Evolutionary conservation across 2,113 vertebrate genomes (phyloP), one percentile per base, ranked within the genome.

Genomic region (Tautogolabrus adspersus): DNA sequence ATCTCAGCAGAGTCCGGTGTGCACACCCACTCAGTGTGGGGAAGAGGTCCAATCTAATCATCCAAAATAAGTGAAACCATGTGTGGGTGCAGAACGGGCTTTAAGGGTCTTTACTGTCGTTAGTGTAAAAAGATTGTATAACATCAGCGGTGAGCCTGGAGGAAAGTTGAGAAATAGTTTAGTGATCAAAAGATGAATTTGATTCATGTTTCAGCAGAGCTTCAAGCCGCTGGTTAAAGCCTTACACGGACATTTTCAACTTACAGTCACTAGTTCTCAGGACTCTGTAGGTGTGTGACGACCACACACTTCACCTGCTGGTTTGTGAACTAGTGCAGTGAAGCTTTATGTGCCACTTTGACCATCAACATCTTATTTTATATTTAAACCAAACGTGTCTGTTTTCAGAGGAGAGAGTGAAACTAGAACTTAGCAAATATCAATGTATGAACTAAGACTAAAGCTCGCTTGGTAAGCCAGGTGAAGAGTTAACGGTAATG

Each of bases 31-130:
- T 3, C 26, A 18, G 54, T 13, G 10, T 34, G 9, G 12, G 52
- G 51, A 59, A 2, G 23, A 54, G 38, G n/a, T 65, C 42, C 37
- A 6, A 46, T 64, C 12, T 38, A 66, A 57, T 62, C 52, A 57
- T 37, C 54, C 23, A 18, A 59, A 60, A 54, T 38, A 44, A 59
- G 54, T 63, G 69, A 54, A 66, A 82, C 37, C 57, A 67, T 5
- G 22, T 77, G 68, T 55, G 38, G 16, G 52, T 16, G 62, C 12
- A 40, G 49, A 13, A 65, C 21, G 58, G 10, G 19, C n/a, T 42
- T 34, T 61, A 8, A 23, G 0, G 44, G 6, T 37, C 19, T 16
- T 52, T 12, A 38, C 38, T 78, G 26, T 34, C n/a, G 40, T 74
- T 54, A 61, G 47, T 46, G 12, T 52, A 7, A 10, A 18, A 40